Evolutionary conservation across 2,113 vertebrate genomes (phyloP), one percentile per base, ranked within the genome.

Genomic region (Indicator maculatus): DNA sequence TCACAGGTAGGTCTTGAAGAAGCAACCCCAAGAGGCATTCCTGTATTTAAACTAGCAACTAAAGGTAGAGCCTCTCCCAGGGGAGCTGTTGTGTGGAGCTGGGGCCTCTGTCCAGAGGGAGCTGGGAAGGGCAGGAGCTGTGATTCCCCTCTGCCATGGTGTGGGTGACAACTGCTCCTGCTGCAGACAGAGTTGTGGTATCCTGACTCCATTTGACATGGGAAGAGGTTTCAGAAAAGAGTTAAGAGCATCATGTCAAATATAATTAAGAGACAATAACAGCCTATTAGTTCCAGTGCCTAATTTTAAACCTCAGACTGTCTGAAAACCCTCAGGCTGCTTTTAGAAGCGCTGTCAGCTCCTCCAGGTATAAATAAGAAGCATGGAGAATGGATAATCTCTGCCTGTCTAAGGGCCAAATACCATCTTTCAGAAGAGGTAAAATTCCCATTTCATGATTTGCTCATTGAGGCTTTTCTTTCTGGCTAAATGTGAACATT

Each of bases 181-280:
- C 83, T 70, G 70, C 44, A 71, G 69, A 64, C 18, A 12, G 23
- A 63, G 58, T 41, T 19, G 8, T 1, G 1, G 60, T 61, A 41
- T 83, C 56, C 52, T 15, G n/a, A 16, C 38, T 92, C 66, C 10
- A 11, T 81, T 66, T 1, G 1, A 33, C 16, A 6, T 4, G 5
- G 12, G 58, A 26, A 27, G 55, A 26, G 50, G 47, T 44, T 87
- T 81, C 70, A 78, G 90, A 78, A 85, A 85, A 93, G 58, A 93
- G 69, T 94, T 94, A 74, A 91, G 69, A 93, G 93, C 93, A 88
- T 97, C 91, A 67, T 90, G 93, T 96, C 93, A 97, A 92, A 93
- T 87, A 93, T 94, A 94, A 97, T 97, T 96, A 96, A 60, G 83
- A 96, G 93, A 96, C 97, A 97, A 96, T 96, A 97, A 89, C 89